Conservation (phyloP, 64 coral and sea anemone genomes). For the Actinia equina region DNA sequence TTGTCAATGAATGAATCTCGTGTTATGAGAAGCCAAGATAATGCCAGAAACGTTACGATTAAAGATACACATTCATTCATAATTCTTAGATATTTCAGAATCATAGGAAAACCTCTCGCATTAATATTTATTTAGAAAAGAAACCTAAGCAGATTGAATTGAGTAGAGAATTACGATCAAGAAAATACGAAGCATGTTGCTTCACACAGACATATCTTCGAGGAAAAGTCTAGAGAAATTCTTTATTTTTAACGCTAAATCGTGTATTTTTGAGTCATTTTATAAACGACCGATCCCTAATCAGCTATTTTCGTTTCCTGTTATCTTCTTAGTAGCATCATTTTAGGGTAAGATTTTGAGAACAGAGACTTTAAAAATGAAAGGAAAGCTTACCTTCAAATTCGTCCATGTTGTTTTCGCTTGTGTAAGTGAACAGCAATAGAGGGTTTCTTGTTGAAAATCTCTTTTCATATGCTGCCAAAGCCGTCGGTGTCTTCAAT, state of each 20-base stretch:
- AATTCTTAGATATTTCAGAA: neutral
- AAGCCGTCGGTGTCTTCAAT: constrained; percentile 7
- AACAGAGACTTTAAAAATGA: neutral
- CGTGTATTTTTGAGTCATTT: neutral
- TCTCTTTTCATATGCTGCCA: neutral
- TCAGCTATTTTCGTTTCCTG: neutral
- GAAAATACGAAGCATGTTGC: neutral
- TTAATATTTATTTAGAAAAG: neutral
- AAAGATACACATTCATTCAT: neutral
- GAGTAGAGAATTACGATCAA: neutral
- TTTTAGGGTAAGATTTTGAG: neutral
- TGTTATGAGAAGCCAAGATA: neutral
- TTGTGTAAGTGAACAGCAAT: neutral
- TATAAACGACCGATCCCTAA: neutral
- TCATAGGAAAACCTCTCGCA: neutral
- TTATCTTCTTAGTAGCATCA: neutral
- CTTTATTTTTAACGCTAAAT: neutral
- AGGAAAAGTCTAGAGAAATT: neutral
- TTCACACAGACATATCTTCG: neutral
- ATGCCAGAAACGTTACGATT: neutral
- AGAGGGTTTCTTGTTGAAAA: neutral
- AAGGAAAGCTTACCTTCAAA: neutral
- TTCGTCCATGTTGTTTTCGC: constrained; percentile 15
- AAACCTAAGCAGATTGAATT: neutral
- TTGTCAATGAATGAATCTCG: neutral